These are phyloP conservation scores for Cheilinus undulatus DNA, from an alignment of 2,113 vertebrate genomes.

Conservation along the genomic window DNA sequence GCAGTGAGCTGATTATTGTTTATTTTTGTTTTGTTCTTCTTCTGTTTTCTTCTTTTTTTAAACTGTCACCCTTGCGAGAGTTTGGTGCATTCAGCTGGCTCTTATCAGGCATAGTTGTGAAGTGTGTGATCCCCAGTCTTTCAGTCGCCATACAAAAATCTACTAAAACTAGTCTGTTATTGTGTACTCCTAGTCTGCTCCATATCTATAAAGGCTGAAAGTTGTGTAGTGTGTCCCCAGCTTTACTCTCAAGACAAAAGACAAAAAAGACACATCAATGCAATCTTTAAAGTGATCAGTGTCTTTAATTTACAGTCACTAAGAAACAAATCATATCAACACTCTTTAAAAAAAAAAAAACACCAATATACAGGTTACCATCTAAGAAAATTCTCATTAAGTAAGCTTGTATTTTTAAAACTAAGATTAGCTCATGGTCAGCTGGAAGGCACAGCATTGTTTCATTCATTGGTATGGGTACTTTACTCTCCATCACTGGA, in stretches of 20 bases:
- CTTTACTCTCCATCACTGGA: background rate
- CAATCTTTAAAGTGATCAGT: constrained; percentile 52
- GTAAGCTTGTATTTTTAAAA: constrained; percentile 48
- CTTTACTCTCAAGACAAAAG: background rate
- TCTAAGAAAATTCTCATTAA: constrained; percentile 53
- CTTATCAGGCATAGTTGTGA: no score
- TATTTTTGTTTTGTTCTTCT: no score
- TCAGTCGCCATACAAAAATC: no score
- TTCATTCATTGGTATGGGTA: constrained; percentile 15
- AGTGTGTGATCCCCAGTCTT: no score
- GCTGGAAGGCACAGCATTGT: constrained; percentile 57
- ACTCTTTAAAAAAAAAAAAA: constrained; percentile 57
- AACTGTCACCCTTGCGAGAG: no score
- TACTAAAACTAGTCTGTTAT: no score
- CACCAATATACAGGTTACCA: constrained; percentile 28
- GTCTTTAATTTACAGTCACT: constrained; percentile 79
- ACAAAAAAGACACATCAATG: constrained; percentile 24
- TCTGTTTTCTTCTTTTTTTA: no score
- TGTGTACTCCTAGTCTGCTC: no score
- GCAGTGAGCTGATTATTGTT: no score
- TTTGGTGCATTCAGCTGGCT: no score
- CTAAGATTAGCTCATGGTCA: constrained; percentile 62
- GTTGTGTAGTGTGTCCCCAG: no score
- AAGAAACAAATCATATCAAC: constrained; percentile 56
- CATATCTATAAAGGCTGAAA: no score